Evolutionary conservation across 30 jellyfish, hydroid and myxozoan species (phyloP).

Genomic region (Haliclystus octoradiatus): DNA sequence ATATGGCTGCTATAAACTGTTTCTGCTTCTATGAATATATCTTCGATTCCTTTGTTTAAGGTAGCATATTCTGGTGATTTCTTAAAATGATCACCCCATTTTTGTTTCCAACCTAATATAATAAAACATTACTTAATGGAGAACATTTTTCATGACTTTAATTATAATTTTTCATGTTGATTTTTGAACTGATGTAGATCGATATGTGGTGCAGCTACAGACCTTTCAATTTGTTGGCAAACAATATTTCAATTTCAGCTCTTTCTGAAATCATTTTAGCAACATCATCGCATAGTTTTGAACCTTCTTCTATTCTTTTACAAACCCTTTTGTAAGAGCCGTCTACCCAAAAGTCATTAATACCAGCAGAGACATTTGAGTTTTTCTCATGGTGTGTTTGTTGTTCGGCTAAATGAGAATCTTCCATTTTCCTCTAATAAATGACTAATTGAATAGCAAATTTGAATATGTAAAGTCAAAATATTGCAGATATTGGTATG

Average conservation of each 20-base stretch:
- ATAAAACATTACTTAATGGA: neutral
- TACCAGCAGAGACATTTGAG: too few species aligned
- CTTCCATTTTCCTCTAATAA: too few species aligned
- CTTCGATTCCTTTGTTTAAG: conserved; percentile 21
- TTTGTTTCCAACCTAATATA: conserved; percentile 58
- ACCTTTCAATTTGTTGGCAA: conserved; percentile 86
- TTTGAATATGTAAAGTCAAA: too few species aligned
- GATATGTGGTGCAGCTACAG: neutral
- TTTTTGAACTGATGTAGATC: neutral
- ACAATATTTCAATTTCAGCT: conserved; percentile 70
- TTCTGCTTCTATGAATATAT: conserved; percentile 51
- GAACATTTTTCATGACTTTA: neutral
- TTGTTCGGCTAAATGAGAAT: too few species aligned
- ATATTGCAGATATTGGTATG: too few species aligned
- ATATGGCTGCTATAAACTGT: conserved; percentile 51
- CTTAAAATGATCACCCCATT: conserved; percentile 45
- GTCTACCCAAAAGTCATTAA: conserved; percentile 47
- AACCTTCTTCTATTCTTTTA: conserved; percentile 71
- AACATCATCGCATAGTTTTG: conserved; percentile 56
- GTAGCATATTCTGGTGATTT: conserved; percentile 67
- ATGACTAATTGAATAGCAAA: too few species aligned
- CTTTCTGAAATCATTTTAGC: conserved; percentile 74
- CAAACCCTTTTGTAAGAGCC: conserved; percentile 52
- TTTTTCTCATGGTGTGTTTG: too few species aligned
- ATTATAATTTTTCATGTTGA: neutral